Conservation (phyloP, 2,113 vertebrate genomes). For the Chaetorhynchus papuensis region DNA sequence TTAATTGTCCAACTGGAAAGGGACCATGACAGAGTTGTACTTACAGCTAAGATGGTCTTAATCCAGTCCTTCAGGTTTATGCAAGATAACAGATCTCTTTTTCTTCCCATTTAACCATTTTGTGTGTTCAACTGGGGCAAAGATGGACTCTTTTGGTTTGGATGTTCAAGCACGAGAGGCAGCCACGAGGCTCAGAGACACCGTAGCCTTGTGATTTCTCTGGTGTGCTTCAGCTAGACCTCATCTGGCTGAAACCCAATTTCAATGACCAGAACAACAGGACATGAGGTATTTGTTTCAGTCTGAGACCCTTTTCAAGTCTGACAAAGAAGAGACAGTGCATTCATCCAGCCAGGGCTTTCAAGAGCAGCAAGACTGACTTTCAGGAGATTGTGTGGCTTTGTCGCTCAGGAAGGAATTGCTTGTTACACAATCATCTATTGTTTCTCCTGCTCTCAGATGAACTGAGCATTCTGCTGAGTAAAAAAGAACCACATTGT, state of each 20-base stretch:
- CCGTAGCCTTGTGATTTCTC: not conserved
- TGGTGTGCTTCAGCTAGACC: not conserved
- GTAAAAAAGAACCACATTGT: slow-evolving; percentile 67
- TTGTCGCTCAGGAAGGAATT: not conserved
- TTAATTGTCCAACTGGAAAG: not conserved
- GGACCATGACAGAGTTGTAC: not conserved
- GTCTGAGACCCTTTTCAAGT: not conserved
- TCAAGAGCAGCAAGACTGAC: not conserved
- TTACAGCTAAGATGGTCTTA: not conserved
- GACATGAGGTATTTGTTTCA: not conserved
- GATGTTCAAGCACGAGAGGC: not conserved
- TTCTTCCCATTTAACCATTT: not conserved
- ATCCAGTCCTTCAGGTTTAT: not conserved
- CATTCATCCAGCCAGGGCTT: not conserved
- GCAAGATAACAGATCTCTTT: not conserved
- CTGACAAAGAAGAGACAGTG: not conserved
- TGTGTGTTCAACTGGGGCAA: not conserved
- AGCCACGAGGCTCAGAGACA: not conserved
- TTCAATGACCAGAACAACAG: not conserved
- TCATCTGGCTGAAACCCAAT: not conserved
- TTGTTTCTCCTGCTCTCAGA: slow-evolving; percentile 63
- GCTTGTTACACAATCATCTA: not conserved
- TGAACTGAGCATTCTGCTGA: slow-evolving; percentile 62
- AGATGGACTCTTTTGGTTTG: not conserved
- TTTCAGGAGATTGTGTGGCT: not conserved